Evolutionary conservation across 2,113 vertebrate genomes (phyloP).

Genomic region (Bubo bubo): DNA sequence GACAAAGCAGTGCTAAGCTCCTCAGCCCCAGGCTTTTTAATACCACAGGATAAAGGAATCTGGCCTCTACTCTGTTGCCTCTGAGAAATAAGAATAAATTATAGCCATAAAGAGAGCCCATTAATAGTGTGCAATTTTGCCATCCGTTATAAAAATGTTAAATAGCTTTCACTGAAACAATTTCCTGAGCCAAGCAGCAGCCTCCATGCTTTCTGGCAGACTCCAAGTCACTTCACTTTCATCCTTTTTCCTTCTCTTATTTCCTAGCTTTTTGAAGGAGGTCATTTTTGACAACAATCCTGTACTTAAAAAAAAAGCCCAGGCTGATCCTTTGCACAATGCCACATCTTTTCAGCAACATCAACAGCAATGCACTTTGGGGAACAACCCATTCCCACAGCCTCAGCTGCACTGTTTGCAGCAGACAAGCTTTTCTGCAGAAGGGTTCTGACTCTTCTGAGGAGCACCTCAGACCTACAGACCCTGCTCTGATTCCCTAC

Average conservation of each 20-base stretch:
- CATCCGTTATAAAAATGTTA: neutral
- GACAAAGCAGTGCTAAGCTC: constrained; percentile 19
- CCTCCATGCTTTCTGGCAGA: neutral
- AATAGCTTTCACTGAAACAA: neutral
- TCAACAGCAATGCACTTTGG: neutral
- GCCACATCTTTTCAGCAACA: neutral
- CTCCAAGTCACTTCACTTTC: neutral
- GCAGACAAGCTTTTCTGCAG: neutral
- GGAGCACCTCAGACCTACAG: neutral
- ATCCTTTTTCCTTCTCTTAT: neutral
- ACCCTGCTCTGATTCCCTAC: neutral
- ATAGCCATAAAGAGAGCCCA: neutral
- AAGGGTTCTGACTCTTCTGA: neutral
- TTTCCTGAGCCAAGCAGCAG: neutral
- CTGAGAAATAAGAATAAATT: constrained; percentile 34
- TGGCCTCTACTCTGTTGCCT: neutral
- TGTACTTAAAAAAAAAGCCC: neutral
- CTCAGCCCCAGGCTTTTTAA: constrained; percentile 23
- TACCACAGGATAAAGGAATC: neutral
- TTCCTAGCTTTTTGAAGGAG: neutral
- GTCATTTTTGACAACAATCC: neutral
- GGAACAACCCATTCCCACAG: rapidly evolving
- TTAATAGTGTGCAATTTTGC: neutral
- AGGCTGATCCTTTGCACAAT: neutral
- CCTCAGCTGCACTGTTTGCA: rapidly evolving